Conservation (phyloP, 2,888 invertebrate genomes). For the Xanthorhoe designata region DNA sequence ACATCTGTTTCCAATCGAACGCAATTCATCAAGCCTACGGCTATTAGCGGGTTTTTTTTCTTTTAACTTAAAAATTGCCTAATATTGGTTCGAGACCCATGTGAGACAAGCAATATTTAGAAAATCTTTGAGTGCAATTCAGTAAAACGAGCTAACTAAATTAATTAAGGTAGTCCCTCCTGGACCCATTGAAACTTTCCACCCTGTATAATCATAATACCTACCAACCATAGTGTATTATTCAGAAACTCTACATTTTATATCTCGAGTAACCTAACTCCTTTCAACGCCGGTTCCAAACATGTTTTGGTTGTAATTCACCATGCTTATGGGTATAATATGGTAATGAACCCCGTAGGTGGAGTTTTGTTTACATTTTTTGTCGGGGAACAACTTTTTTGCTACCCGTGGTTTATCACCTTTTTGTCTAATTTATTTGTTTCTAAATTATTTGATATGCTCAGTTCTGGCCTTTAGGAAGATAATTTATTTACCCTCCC, state of each 20-base stretch:
- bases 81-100: too few species aligned
- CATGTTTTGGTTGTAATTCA: slow-evolving; percentile 54
- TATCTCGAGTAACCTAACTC: slow-evolving; percentile 26
- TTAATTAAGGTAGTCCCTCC: too few species aligned
- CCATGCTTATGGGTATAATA: slow-evolving; percentile 51
- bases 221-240: too few species aligned
- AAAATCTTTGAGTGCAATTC: too few species aligned
- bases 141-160: too few species aligned
- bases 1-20: not conserved
- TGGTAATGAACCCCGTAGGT: slow-evolving; percentile 52
- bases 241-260: not conserved
- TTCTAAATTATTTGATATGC: not conserved
- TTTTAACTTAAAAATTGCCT: too few species aligned
- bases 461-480: slow-evolving; percentile 7
- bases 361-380: slow-evolving; percentile 56
- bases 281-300: slow-evolving; percentile 41
- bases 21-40: not conserved
- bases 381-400: slow-evolving; percentile 43
- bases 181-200: too few species aligned
- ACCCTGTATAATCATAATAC: too few species aligned
- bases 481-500: not conserved
- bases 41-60: not conserved
- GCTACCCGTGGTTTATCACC: slow-evolving; percentile 32
- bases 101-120: too few species aligned
- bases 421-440: slow-evolving; percentile 18